phyloP scores from a whole-genome alignment of 1,140 invertebrate genomes.

The Polypedilum pembai region DNA sequence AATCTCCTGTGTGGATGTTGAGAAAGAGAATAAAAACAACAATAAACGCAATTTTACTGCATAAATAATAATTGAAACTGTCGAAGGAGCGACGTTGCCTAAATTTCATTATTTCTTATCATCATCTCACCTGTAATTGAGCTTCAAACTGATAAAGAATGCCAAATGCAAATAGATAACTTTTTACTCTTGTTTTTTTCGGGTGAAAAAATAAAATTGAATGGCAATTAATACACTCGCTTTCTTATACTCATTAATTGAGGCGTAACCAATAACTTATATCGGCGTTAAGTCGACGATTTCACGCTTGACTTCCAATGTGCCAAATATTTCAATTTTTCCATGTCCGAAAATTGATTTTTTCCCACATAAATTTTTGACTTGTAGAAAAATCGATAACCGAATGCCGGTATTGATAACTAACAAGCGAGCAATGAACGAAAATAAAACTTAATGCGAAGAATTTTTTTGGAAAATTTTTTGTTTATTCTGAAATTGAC shows the following conservation, averaged over 20 bases:
- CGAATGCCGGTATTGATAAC: neutral
- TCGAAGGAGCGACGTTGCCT: neutral
- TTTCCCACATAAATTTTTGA: neutral
- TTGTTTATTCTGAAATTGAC: no score
- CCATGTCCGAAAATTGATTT: neutral
- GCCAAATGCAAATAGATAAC: neutral
- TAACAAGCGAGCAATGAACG: neutral
- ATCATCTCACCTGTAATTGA: neutral
- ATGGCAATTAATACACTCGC: neutral
- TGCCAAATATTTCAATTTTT: neutral
- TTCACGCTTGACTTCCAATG: neutral
- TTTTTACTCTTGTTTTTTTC: neutral
- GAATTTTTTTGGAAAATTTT: no score
- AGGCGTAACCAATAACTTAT: neutral
- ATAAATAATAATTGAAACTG: neutral
- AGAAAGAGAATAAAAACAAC: neutral
- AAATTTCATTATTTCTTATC: neutral
- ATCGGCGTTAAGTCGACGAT: neutral
- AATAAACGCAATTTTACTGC: neutral
- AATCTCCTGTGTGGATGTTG: neutral
- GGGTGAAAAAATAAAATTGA: neutral
- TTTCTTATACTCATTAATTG: neutral
- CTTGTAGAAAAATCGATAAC: neutral
- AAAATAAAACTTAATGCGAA: neutral
- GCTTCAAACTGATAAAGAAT: neutral